Conservation (phyloP, 1,140 invertebrate species). For the Diorhabda sublineata region DNA sequence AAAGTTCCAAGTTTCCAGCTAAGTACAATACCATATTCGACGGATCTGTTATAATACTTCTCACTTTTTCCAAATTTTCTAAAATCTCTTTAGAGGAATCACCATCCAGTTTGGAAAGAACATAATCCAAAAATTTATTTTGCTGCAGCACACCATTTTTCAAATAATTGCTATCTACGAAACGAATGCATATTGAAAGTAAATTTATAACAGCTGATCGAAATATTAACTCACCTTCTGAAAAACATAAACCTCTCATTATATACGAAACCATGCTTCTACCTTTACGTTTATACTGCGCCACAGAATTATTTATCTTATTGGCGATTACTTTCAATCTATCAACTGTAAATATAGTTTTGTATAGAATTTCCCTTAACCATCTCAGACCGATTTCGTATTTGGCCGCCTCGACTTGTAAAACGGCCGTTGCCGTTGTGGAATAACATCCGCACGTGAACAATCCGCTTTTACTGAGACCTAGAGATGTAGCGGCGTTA, state of each 20-base stretch:
- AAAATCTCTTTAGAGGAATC: slow-evolving; percentile 55
- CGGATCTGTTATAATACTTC: slow-evolving; percentile 56
- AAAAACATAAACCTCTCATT: slow-evolving; percentile 60
- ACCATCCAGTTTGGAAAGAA: slow-evolving; percentile 58
- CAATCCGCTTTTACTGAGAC: slow-evolving; percentile 47
- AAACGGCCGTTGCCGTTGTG: slow-evolving; percentile 53
- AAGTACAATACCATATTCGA: slow-evolving; percentile 66
- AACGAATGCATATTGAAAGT: slow-evolving; percentile 9
- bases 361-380: slow-evolving; percentile 70
- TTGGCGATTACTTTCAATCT: slow-evolving; percentile 70
- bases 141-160: slow-evolving; percentile 68
- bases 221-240: slow-evolving; percentile 51
- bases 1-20: slow-evolving; percentile 63
- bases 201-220: not conserved
- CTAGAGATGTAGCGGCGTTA: slow-evolving; percentile 53
- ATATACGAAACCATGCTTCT: slow-evolving; percentile 56
- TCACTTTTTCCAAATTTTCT: slow-evolving; percentile 59
- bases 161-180: slow-evolving; percentile 69
- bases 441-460: slow-evolving; percentile 57
- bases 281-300: slow-evolving; percentile 64
- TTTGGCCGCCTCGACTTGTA: slow-evolving; percentile 67
- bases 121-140: slow-evolving; percentile 67
- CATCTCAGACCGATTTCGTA: slow-evolving; percentile 73
- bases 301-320: slow-evolving; percentile 74
- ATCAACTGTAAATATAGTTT: slow-evolving; percentile 66